Evolutionary conservation across 2,888 invertebrate species (phyloP).

Genomic region (Coecobrya sp.): DNA sequence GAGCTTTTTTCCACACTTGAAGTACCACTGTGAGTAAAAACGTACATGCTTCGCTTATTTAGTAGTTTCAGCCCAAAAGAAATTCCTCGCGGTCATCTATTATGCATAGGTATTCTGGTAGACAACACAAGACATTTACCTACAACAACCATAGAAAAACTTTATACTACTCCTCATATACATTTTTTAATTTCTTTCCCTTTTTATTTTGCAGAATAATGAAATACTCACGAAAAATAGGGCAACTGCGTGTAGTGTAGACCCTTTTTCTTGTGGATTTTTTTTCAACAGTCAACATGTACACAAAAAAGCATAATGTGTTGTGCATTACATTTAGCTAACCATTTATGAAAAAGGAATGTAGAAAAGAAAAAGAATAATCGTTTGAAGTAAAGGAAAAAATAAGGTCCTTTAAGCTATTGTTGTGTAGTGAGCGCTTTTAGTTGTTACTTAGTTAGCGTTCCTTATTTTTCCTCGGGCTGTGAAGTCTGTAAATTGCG

Average conservation of each 20-base stretch:
- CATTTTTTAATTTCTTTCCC: background rate
- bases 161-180: background rate
- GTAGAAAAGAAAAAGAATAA: background rate
- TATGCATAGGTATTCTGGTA: slow-evolving; percentile 45
- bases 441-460: background rate
- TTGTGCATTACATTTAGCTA: background rate
- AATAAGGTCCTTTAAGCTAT: background rate
- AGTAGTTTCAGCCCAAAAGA: background rate
- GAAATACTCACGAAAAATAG: background rate
- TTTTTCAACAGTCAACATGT: background rate
- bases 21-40: too few relatives aligned
- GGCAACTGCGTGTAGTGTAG: background rate
- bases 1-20: background rate
- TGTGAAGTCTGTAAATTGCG: slow-evolving; percentile 44
- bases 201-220: background rate
- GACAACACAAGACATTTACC: background rate
- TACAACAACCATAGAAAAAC: background rate
- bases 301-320: background rate
- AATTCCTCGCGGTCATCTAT: slow-evolving; percentile 63
- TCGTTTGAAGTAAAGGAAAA: background rate
- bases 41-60: background rate
- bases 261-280: background rate
- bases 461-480: background rate
- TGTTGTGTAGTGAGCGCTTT: background rate
- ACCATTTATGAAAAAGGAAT: background rate